Percentiles rank a stretch among this genome's conserved stretches.
Conservation (phyloP, 2,797 vertebrate genomes). For the Gorsachius magnificus region DNA sequence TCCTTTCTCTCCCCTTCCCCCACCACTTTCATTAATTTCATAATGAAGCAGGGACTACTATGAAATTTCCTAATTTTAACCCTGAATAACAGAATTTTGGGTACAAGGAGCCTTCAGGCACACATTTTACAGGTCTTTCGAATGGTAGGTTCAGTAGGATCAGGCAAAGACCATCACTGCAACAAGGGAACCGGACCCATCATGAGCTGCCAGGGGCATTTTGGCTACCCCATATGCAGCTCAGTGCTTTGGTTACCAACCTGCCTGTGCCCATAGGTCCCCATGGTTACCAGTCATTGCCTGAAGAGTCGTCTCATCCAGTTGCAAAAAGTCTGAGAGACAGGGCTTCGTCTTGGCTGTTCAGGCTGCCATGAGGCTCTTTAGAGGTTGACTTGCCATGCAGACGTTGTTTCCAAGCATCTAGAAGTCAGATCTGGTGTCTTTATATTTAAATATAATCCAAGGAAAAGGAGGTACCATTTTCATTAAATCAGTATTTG, state of each 20-base stretch:
- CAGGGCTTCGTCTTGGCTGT: accelerated
- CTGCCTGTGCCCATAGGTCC: not conserved
- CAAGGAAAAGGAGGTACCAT: not conserved
- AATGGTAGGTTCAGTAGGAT: not conserved
- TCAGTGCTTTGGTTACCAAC: not conserved
- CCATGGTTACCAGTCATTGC: not conserved
- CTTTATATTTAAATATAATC: not conserved
- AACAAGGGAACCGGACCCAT: accelerated
- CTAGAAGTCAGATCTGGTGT: not conserved
- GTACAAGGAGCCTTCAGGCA: not conserved
- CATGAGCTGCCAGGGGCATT: not conserved
- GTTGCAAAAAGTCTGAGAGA: not conserved
- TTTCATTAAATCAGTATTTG: not conserved
- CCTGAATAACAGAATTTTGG: not conserved
- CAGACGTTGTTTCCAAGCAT: not conserved
- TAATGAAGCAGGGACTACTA: not conserved
- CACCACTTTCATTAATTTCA: not conserved
- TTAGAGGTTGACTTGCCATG: not conserved
- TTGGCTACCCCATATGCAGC: accelerated
- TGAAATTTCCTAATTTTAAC: not conserved
- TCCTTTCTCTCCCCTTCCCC: not conserved
- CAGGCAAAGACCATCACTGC: not conserved
- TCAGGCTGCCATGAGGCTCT: not conserved
- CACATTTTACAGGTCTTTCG: not conserved
- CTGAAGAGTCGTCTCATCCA: not conserved